Evolutionary conservation across 1,140 invertebrate genomes (phyloP).

Genomic region (Homarus americanus): DNA sequence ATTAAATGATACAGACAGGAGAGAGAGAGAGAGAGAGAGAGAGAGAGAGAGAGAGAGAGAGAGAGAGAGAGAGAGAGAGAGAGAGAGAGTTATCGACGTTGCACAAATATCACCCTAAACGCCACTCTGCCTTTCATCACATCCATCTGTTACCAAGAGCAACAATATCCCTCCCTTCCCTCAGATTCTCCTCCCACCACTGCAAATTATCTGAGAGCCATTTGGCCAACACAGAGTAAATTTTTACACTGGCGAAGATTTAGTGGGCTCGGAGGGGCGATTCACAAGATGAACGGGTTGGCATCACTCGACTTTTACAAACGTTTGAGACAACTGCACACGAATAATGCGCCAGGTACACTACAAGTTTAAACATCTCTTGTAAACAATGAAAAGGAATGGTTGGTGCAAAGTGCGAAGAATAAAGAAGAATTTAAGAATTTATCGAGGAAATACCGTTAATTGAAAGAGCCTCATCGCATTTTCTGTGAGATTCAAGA

Average conservation of each 20-base stretch:
- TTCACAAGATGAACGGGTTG: not conserved
- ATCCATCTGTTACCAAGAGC: too few relatives aligned
- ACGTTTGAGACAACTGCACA: not conserved
- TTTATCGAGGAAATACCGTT: not conserved
- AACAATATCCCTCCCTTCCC: too few relatives aligned
- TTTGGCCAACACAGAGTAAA: conserved; percentile 8
- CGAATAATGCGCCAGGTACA: not conserved
- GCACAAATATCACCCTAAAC: too few relatives aligned
- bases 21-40: too few relatives aligned
- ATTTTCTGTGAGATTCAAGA: too few relatives aligned
- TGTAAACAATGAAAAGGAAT: not conserved
- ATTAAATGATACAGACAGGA: too few relatives aligned
- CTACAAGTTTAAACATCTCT: not conserved
- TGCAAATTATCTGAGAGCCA: not conserved
- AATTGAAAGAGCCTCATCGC: too few relatives aligned
- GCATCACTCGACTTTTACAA: conserved; percentile 2
- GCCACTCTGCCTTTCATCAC: too few relatives aligned
- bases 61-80: too few relatives aligned
- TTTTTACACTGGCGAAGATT: conserved; percentile 7
- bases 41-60: too few relatives aligned
- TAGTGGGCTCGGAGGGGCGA: not conserved
- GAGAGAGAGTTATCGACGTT: too few relatives aligned
- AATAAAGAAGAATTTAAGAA: not conserved
- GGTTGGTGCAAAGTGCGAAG: not conserved
- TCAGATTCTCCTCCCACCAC: not conserved